phyloP scores from a whole-genome alignment of 1,140 invertebrate genomes.

The Drosophila tropicalis region DNA sequence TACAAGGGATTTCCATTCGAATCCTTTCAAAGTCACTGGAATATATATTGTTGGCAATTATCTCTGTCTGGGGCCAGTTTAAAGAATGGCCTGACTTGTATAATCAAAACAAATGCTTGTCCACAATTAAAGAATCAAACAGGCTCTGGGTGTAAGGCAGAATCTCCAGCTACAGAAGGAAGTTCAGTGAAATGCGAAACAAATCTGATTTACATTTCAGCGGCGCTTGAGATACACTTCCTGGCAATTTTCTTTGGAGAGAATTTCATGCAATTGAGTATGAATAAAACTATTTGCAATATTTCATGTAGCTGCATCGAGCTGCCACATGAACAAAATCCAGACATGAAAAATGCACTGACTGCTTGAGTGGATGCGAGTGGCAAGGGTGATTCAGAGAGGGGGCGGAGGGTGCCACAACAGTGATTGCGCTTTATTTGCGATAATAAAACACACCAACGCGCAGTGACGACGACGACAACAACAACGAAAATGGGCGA shows the following conservation, averaged over 20 bases:
- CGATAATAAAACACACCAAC: slow-evolving; percentile 82
- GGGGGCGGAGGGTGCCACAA: slow-evolving; percentile 59
- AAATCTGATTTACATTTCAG: slow-evolving; percentile 51
- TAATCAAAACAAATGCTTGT: slow-evolving; percentile 68
- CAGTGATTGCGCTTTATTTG: slow-evolving; percentile 83
- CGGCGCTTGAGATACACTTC: slow-evolving; percentile 11
- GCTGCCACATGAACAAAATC: slow-evolving; percentile 74
- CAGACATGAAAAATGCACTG: slow-evolving; percentile 58
- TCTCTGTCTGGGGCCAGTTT: slow-evolving; percentile 42
- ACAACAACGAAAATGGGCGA: too few relatives aligned
- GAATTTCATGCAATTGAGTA: slow-evolving; percentile 74
- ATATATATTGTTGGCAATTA: slow-evolving; percentile 71
- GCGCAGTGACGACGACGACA: slow-evolving; percentile 53
- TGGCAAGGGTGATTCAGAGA: slow-evolving; percentile 12
- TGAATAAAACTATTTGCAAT: slow-evolving; percentile 81
- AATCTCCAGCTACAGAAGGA: slow-evolving; percentile 14
- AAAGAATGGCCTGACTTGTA: slow-evolving; percentile 41
- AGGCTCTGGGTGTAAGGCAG: slow-evolving; percentile 10
- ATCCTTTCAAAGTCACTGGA: slow-evolving; percentile 36
- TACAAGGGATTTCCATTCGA: slow-evolving; percentile 59
- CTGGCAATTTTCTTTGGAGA: slow-evolving; percentile 40
- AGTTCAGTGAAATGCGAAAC: slow-evolving; percentile 31
- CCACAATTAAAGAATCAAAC: slow-evolving; percentile 45
- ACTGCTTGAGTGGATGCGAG: slow-evolving; percentile 24
- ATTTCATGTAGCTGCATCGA: slow-evolving; percentile 63